Evolutionary conservation across 2,888 invertebrate species (phyloP).

Genomic region (Gortyna flavago): DNA sequence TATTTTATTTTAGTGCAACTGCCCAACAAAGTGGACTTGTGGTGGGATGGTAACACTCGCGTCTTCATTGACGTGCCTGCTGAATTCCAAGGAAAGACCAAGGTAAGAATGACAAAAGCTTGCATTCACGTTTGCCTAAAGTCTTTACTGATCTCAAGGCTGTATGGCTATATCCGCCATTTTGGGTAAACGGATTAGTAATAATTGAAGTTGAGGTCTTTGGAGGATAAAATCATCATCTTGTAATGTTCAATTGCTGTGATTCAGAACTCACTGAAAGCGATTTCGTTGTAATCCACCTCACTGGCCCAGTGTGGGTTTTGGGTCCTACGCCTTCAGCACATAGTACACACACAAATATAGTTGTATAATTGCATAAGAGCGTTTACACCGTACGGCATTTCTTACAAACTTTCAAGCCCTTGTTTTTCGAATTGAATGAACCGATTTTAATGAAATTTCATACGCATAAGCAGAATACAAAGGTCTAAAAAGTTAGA

Average conservation of each 20-base stretch:
- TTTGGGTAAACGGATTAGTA: neutral
- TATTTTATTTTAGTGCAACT: constrained; percentile 90
- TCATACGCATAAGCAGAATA: too few species aligned
- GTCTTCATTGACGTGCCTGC: constrained; percentile 95
- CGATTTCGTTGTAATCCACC: neutral
- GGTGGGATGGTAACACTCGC: constrained; percentile 97
- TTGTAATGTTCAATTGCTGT: neutral
- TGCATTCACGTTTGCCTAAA: neutral
- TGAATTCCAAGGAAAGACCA: constrained; percentile 92
- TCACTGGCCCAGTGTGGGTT: neutral
- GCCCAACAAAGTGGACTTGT: constrained; percentile 93
- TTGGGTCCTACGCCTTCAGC: neutral
- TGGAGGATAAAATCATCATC: neutral
- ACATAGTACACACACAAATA: too few species aligned
- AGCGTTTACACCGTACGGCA: too few species aligned
- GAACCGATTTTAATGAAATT: too few species aligned
- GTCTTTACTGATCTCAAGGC: neutral
- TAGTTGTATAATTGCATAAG: too few species aligned
- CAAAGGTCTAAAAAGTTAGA: too few species aligned
- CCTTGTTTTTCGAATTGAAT: too few species aligned
- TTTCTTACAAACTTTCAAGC: too few species aligned
- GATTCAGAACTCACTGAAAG: neutral
- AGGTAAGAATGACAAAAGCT: constrained; percentile 77
- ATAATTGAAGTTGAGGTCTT: neutral
- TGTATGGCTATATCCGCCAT: neutral